Base-by-base conservation (phyloP, 2,888 invertebrate genomes). In the Pyrocoelia pectoralis region DNA sequence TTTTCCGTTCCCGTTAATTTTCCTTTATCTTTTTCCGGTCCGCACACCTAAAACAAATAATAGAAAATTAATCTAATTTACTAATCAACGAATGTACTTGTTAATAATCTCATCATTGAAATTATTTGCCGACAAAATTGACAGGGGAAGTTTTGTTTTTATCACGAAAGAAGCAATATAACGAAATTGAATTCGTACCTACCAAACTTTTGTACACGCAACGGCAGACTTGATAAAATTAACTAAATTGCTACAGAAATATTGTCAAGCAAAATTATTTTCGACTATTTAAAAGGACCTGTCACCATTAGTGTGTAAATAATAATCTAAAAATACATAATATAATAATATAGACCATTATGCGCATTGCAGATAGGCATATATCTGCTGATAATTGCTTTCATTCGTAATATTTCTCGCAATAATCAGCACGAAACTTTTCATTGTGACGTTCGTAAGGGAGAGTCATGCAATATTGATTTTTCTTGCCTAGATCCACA, bases 1-100 rank as follows among this genome's bases (percentile, higher is more conserved):
- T 94, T n/a, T 78, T 93, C 93, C 55, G 90, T 88, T 70, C 87
- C 86, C 49, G 85, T 81, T 73, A 88, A 82, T 81, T 88, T 88
- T 72, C 84, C 84, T 77, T 89, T 89, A 76, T 89, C 90, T 74
- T 89, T 88, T 77, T 88, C 87, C 54, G 72, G 71, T 67, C 78
- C 78, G 72, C 80, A 76, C 70, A 80, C 84, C 77, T 88, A 85
- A 77, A 84, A 86, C 63, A 50, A 73, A 72, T 68, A 62, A 67
- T 13, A 9, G 24, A 5, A 54, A 40, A 53, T 19, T 33, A 14
- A 24, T 54, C 14, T 43, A 33, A 53, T 40, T 53, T 40, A 14
- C 10, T 29, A 40, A 15, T 40, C 12, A 12, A 43, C 15, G 43
- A 17, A 14, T 3, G 13, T 9, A 12, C 17, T 6, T 43, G 9